Percentiles rank a stretch among this genome's conserved stretches.
Evolutionary conservation across 2,888 invertebrate genomes (phyloP).

Genomic region (Cheilosia impressa): DNA sequence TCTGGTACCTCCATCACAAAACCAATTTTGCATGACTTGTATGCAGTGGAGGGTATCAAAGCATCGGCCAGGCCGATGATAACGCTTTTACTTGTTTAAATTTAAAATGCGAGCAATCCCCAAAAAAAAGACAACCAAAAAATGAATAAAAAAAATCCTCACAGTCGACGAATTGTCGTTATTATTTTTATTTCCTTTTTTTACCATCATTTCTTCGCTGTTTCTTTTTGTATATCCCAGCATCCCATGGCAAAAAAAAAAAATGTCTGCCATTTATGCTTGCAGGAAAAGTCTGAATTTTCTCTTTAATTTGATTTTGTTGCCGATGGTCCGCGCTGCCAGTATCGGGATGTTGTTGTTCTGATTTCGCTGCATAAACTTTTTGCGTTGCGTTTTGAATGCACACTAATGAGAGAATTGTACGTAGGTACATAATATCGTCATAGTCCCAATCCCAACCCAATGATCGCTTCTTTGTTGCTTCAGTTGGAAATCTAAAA

Average conservation of each 20-base stretch:
- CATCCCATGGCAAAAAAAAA: constrained; percentile 2
- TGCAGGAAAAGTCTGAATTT: constrained; percentile 33
- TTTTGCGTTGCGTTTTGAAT: background rate
- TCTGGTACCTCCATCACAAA: too few relatives aligned
- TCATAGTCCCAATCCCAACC: background rate
- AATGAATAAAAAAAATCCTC: background rate
- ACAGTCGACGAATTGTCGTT: constrained; percentile 2
- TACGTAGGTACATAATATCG: background rate
- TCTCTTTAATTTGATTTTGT: constrained; percentile 57
- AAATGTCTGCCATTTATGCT: constrained; percentile 53
- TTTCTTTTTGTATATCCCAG: constrained; percentile 2
- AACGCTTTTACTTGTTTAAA: constrained; percentile 55
- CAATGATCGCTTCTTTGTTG: constrained; percentile 4
- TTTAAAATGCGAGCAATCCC: constrained; percentile 49
- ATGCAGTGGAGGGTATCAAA: too few relatives aligned
- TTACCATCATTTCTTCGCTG: background rate
- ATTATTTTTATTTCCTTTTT: constrained; percentile 29
- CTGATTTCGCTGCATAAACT: constrained; percentile 18
- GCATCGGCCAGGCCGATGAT: too few relatives aligned
- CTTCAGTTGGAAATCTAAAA: constrained; percentile 23
- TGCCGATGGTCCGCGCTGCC: constrained; percentile 7
- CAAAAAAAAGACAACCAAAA: constrained; percentile 7
- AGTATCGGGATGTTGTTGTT: constrained; percentile 1
- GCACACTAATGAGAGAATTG: constrained; percentile 36
- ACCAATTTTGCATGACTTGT: too few relatives aligned